phyloP scores from a whole-genome alignment of 2,113 vertebrate genomes.

The Scytalopus superciliaris region DNA sequence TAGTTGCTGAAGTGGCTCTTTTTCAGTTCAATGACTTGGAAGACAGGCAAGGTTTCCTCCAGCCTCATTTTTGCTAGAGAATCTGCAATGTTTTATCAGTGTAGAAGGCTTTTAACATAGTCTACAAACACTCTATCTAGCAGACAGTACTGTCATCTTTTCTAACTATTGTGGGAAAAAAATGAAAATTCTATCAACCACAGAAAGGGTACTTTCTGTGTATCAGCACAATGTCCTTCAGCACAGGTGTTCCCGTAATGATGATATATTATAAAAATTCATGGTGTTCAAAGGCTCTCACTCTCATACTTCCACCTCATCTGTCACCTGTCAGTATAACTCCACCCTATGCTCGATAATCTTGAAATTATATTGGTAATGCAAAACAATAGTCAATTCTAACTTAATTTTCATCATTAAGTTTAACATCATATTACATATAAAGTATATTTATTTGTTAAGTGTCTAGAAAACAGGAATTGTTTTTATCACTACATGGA shows the following conservation, averaged over 20 bases:
- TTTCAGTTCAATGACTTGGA: slow-evolving; percentile 23
- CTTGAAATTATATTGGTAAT: slow-evolving; percentile 56
- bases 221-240: slow-evolving; percentile 58
- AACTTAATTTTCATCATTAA: not conserved
- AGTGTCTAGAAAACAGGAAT: not conserved
- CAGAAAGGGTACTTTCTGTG: slow-evolving; percentile 26
- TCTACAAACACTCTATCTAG: not conserved
- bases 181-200: slow-evolving; percentile 29
- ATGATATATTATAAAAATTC: slow-evolving; percentile 73
- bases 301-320: slow-evolving; percentile 72
- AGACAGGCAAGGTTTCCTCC: not conserved
- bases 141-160: not conserved
- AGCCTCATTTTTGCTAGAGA: not conserved
- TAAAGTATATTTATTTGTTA: not conserved
- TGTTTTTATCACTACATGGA: slow-evolving; percentile 2
- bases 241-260: slow-evolving; percentile 73
- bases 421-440: slow-evolving; percentile 31
- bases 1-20: not conserved
- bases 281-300: slow-evolving; percentile 70
- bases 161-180: not conserved
- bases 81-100: not conserved
- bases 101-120: not conserved
- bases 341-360: slow-evolving; percentile 40
- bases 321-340: slow-evolving; percentile 70
- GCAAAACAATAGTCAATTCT: slow-evolving; percentile 37